Conservation (phyloP, 2,113 vertebrate species). For the Oreochromis tanganicae region DNA sequence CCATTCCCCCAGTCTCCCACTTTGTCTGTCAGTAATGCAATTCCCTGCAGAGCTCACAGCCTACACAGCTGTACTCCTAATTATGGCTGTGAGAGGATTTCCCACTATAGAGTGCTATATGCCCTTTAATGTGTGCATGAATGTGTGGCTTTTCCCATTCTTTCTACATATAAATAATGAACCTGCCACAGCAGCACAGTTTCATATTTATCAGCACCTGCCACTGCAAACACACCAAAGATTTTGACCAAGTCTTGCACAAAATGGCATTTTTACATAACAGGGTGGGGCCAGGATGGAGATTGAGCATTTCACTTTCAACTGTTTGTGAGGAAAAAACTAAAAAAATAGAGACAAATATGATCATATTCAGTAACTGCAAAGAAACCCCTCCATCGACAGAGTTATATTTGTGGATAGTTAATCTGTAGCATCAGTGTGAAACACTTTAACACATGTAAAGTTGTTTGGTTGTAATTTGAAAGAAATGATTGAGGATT, state of each 20-base stretch:
- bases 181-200: background rate
- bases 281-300: background rate
- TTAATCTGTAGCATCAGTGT: background rate
- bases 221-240: background rate
- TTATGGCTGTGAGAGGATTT: background rate
- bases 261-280: background rate
- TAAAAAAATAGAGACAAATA: background rate
- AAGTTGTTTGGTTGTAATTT: background rate
- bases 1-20: background rate
- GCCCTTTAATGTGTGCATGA: background rate
- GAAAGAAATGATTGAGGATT: background rate
- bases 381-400: background rate
- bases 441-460: background rate
- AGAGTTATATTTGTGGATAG: background rate
- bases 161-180: constrained; percentile 16
- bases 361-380: background rate
- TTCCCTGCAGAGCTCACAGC: background rate
- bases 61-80: background rate
- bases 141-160: background rate
- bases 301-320: background rate
- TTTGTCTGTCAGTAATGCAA: background rate
- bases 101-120: background rate
- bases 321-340: background rate
- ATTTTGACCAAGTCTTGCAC: background rate
- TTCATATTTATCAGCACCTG: constrained; percentile 2